A percentile compares a stretch with the other conserved stretches of the same genome.
Evolutionary conservation across 2,797 vertebrate genomes (phyloP).

Genomic region (Phalanger gymnotis): DNA sequence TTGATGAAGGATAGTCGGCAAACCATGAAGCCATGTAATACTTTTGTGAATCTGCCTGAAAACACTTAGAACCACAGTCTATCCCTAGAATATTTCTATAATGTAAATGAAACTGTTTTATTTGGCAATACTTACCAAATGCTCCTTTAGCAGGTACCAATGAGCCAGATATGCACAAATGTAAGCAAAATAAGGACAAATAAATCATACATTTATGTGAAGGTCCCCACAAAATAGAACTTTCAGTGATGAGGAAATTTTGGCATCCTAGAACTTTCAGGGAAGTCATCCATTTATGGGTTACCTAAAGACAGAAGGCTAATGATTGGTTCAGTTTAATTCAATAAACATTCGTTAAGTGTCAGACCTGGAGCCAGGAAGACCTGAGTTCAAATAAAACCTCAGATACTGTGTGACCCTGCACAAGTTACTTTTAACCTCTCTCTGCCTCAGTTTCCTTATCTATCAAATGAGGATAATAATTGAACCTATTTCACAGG

Average conservation of each 20-base stretch:
- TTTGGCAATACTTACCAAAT: conserved; percentile 18
- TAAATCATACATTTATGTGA: neutral
- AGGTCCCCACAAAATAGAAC: neutral
- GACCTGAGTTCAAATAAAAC: neutral
- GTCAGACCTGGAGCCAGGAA: neutral
- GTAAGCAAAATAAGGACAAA: conserved; percentile 17
- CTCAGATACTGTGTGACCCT: neutral
- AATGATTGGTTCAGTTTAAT: neutral
- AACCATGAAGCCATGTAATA: neutral
- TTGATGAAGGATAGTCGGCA: neutral
- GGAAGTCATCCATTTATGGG: neutral
- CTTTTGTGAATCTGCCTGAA: conserved; percentile 31
- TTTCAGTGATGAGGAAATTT: neutral
- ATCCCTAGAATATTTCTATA: neutral
- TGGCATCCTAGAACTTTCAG: conserved; percentile 1
- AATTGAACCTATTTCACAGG: neutral
- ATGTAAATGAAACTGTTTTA: neutral
- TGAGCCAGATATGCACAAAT: conserved; percentile 26
- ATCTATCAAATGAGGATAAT: neutral
- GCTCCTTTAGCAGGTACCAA: neutral
- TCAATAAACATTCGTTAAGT: neutral
- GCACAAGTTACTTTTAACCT: neutral
- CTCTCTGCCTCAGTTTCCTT: neutral
- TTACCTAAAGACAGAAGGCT: neutral
- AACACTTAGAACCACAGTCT: neutral